A percentile compares a stretch with the other conserved stretches of the same genome.
phyloP scores from a whole-genome alignment of 2,797 vertebrate species.

The Myotis pilosus region DNA sequence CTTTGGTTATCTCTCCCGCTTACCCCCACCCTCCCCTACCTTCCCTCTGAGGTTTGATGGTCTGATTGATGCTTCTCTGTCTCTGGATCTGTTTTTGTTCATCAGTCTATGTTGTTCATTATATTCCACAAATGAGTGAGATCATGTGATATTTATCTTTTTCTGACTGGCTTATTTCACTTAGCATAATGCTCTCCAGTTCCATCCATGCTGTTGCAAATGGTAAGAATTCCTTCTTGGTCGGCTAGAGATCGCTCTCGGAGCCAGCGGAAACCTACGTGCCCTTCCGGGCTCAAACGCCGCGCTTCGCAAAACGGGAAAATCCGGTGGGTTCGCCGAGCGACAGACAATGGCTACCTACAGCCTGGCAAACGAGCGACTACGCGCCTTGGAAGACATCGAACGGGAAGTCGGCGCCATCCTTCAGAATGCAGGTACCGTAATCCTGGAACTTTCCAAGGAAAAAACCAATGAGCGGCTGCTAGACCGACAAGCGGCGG shows the following conservation, averaged over 20 bases:
- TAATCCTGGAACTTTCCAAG: constrained; percentile 93
- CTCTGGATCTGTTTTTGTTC: no score
- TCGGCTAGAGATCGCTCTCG: neutral
- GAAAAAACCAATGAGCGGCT: constrained; percentile 92
- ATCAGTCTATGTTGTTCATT: no score
- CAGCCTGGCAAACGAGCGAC: constrained; percentile 90
- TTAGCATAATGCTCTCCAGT: no score
- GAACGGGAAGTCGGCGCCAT: constrained; percentile 92
- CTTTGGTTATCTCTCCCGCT: no score
- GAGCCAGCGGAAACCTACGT: constrained; percentile 15
- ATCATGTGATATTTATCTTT: no score
- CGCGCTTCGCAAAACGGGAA: rapidly evolving
- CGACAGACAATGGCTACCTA: constrained; percentile 70
- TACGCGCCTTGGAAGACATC: constrained; percentile 91
- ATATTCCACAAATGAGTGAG: no score
- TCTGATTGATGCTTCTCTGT: no score
- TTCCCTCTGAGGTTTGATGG: no score
- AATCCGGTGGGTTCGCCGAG: neutral
- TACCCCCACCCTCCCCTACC: no score
- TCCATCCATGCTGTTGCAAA: no score
- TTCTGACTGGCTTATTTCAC: no score
- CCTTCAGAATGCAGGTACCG: constrained; percentile 92
- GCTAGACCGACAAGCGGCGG: constrained; percentile 90
- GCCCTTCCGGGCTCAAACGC: neutral
- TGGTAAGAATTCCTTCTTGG: no score